These are phyloP conservation scores for Cataglyphis albicans DNA, from an alignment of 2,888 invertebrate genomes.

Conservation along the genomic window DNA sequence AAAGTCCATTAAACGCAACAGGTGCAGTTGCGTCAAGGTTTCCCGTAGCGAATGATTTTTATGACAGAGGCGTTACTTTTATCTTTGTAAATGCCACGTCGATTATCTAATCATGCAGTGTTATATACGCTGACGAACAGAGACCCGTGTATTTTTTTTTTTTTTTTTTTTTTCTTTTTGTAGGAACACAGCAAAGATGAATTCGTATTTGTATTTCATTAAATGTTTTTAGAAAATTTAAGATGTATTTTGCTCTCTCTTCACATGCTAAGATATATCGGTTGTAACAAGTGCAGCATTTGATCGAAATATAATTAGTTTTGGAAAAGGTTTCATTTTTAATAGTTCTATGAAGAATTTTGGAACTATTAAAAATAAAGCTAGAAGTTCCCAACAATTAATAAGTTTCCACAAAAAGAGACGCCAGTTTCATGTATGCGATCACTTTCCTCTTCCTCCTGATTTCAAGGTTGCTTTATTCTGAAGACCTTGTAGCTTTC, in stretches of 20 bases:
- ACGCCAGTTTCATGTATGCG: neutral
- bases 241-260: neutral
- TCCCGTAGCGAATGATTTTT: conserved; percentile 31
- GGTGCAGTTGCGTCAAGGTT: conserved; percentile 44
- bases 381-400: too few relatives aligned
- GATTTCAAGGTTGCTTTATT: conserved; percentile 31
- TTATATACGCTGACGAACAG: neutral
- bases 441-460: conserved; percentile 30
- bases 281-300: neutral
- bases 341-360: too few relatives aligned
- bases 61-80: conserved; percentile 27
- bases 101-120: conserved; percentile 18
- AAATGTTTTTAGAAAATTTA: neutral
- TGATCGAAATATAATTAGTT: neutral
- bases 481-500: conserved; percentile 20
- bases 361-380: too few relatives aligned
- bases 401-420: too few relatives aligned
- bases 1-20: conserved; percentile 57
- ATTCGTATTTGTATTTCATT: neutral
- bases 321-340: neutral
- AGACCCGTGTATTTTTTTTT: neutral
- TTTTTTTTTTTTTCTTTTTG: neutral
- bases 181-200: neutral
- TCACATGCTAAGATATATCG: neutral
- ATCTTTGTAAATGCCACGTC: conserved; percentile 8